Evolutionary conservation across 2,888 invertebrate species (phyloP).

Genomic region (Punctoribates punctum): DNA sequence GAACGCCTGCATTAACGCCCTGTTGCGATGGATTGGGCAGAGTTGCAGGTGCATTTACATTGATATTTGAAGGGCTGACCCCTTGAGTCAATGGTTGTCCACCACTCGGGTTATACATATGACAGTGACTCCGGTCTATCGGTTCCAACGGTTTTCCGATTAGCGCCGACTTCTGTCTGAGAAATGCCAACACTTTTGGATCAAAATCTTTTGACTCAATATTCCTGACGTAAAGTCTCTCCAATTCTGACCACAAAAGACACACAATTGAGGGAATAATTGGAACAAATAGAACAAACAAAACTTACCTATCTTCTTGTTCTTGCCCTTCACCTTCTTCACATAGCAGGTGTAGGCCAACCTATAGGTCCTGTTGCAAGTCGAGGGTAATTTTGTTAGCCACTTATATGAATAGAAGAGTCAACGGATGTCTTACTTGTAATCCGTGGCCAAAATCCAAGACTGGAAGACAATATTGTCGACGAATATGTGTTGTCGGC

Average conservation of each 20-base stretch:
- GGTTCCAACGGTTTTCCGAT: slow-evolving; percentile 17
- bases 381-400: background rate
- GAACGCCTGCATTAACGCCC: too few species aligned
- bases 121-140: background rate
- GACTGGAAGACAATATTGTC: background rate
- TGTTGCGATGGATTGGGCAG: too few species aligned
- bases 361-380: background rate
- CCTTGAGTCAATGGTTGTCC: too few species aligned
- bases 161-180: background rate
- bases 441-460: slow-evolving; percentile 24
- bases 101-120: background rate
- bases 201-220: slow-evolving; percentile 20
- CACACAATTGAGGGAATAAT: background rate
- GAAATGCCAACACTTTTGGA: background rate
- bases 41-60: too few species aligned
- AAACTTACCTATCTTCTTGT: background rate
- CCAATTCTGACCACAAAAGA: background rate
- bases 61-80: too few species aligned
- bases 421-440: background rate
- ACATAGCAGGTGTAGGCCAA: slow-evolving; percentile 26
- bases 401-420: background rate
- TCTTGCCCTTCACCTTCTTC: background rate
- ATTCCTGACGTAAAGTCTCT: background rate
- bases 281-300: background rate
- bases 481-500: background rate